Conservation (phyloP, 2,113 vertebrate genomes). For the Microcebus tavaratra region DNA sequence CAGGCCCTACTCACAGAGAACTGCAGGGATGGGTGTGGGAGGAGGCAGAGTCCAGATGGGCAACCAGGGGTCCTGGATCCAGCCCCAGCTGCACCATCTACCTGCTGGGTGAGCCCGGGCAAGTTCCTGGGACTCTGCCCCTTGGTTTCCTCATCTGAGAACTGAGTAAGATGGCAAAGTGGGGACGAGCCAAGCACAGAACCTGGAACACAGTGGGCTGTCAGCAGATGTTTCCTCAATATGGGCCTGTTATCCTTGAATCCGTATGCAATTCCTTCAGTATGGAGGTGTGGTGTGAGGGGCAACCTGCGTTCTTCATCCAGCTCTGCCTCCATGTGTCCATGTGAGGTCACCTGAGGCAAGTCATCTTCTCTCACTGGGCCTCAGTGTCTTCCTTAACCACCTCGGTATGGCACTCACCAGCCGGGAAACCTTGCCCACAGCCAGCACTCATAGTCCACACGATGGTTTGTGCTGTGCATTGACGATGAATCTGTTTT, state of each 20-base stretch:
- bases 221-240: background rate
- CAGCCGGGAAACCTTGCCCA: too few relatives aligned
- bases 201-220: background rate
- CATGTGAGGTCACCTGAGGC: background rate
- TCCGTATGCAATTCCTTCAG: background rate
- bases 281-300: background rate
- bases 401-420: too few relatives aligned
- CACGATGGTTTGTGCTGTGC: too few relatives aligned
- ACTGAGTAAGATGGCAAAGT: background rate
- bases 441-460: too few relatives aligned
- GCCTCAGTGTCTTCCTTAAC: background rate
- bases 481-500: too few relatives aligned
- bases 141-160: background rate
- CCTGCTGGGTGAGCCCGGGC: background rate
- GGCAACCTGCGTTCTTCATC: background rate
- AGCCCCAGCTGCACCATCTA: background rate
- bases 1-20: background rate
- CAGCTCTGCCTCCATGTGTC: background rate
- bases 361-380: background rate
- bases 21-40: background rate
- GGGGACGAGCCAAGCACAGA: background rate
- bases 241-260: background rate
- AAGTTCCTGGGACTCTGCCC: background rate
- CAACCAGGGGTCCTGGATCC: background rate
- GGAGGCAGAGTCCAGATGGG: accelerated